Conservation (phyloP, 2,797 vertebrate species). For the Pangasius larnaudii region DNA sequence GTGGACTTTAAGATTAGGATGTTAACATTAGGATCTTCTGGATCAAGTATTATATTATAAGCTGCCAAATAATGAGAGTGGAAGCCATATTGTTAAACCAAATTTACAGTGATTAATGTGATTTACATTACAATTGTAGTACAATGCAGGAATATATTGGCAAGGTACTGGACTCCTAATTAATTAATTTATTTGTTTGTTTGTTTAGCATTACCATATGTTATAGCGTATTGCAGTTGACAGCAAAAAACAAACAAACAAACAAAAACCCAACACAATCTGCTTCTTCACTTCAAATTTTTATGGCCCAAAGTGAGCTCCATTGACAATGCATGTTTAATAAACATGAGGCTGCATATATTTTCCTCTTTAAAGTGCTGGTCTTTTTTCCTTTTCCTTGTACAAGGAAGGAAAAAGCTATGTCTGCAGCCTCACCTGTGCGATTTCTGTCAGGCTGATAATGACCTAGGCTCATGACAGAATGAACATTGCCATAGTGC, state of each 20-base stretch:
- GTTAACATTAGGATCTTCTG: neutral
- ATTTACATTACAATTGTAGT: neutral
- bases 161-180: neutral
- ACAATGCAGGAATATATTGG: neutral
- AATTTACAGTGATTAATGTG: neutral
- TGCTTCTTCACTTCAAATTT: too few relatives aligned
- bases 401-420: neutral
- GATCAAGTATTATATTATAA: neutral
- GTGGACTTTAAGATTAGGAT: neutral
- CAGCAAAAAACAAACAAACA: too few relatives aligned
- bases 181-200: too few relatives aligned
- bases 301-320: too few relatives aligned
- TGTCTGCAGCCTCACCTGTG: neutral
- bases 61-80: neutral
- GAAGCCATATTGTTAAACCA: neutral
- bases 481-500: neutral
- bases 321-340: too few relatives aligned
- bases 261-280: too few relatives aligned
- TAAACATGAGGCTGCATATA: neutral
- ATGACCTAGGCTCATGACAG: neutral
- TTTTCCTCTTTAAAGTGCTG: neutral
- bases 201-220: too few relatives aligned
- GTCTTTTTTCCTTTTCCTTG: neutral
- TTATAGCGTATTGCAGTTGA: too few relatives aligned
- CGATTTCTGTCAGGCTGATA: neutral